These are phyloP conservation scores for Drosophila orena DNA, from an alignment of 1,140 invertebrate genomes.

Conservation along the genomic window DNA sequence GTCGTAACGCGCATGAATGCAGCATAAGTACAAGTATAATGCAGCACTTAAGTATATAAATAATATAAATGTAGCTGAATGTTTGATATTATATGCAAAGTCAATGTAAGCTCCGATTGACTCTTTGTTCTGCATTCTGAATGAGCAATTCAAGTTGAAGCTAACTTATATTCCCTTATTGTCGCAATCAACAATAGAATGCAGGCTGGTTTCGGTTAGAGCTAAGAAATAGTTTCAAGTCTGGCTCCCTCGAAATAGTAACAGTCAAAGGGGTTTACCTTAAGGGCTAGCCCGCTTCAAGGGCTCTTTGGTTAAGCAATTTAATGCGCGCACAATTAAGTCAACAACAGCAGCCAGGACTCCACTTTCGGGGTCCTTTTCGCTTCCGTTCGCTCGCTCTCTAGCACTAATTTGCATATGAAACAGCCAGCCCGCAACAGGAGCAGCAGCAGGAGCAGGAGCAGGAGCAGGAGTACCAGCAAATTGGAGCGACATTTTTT, in stretches of 20 bases:
- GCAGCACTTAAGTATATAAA: too few relatives aligned
- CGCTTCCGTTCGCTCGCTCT: conserved; percentile 31
- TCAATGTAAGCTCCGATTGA: too few relatives aligned
- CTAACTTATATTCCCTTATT: too few relatives aligned
- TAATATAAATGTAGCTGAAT: too few relatives aligned
- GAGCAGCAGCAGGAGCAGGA: conserved; percentile 10
- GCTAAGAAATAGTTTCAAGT: neutral
- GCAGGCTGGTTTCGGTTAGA: neutral
- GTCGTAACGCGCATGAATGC: too few relatives aligned
- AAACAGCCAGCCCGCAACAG: conserved; percentile 35
- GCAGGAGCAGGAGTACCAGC: conserved; percentile 19
- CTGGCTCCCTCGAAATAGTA: conserved; percentile 2
- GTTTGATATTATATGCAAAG: too few relatives aligned
- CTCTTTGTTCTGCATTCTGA: too few relatives aligned
- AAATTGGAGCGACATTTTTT: conserved; percentile 64
- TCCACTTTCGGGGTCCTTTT: conserved; percentile 42
- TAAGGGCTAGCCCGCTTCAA: conserved; percentile 19
- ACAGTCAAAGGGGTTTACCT: conserved; percentile 6
- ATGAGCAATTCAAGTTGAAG: too few relatives aligned
- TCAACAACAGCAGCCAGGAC: conserved; percentile 66
- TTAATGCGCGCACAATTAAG: conserved; percentile 78
- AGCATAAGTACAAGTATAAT: too few relatives aligned
- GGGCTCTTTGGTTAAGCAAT: conserved; percentile 66
- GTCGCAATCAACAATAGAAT: neutral
- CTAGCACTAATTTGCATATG: conserved; percentile 69